Evolutionary conservation across 2,113 vertebrate species (phyloP).

Genomic region (Trogon melanurus): DNA sequence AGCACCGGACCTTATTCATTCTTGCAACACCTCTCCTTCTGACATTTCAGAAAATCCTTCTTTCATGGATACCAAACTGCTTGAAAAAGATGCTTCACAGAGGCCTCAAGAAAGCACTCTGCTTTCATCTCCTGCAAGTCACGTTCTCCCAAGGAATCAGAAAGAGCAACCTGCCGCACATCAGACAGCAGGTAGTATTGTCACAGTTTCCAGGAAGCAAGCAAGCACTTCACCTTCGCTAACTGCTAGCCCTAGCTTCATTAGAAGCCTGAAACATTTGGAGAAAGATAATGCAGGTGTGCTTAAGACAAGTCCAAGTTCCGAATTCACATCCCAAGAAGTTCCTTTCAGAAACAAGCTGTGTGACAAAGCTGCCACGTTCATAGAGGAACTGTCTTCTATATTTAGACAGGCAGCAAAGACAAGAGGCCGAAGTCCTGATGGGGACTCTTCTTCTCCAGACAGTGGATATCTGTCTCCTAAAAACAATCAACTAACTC

Average conservation of each 20-base stretch:
- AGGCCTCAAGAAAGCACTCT: background rate
- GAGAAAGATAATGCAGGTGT: constrained; percentile 19
- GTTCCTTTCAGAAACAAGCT: constrained; percentile 80
- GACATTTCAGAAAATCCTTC: constrained; percentile 56
- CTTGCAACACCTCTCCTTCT: constrained; percentile 8
- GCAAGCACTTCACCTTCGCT: constrained; percentile 54
- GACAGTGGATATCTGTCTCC: constrained; percentile 96
- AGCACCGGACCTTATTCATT: constrained; percentile 70
- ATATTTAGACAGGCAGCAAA: constrained; percentile 89
- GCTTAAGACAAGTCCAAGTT: background rate
- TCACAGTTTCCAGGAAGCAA: constrained; percentile 52
- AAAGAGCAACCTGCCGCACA: background rate
- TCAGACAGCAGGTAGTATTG: constrained; percentile 31
- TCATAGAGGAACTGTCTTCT: constrained; percentile 95
- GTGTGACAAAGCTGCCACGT: constrained; percentile 88
- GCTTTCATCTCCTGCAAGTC: background rate
- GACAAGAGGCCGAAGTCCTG: constrained; percentile 76
- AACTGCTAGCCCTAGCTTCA: constrained; percentile 70
- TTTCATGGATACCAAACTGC: background rate
- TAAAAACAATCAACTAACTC: constrained; percentile 71
- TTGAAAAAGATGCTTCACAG: background rate
- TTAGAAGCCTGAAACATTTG: constrained; percentile 68
- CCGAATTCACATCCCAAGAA: constrained; percentile 60
- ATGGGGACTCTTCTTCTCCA: constrained; percentile 93
- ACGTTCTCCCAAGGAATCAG: background rate